A percentile compares a stretch with the other conserved stretches of the same genome.
These are phyloP conservation scores for Byasa hedistus DNA, from an alignment of 2,888 invertebrate species.

Conservation along the genomic window DNA sequence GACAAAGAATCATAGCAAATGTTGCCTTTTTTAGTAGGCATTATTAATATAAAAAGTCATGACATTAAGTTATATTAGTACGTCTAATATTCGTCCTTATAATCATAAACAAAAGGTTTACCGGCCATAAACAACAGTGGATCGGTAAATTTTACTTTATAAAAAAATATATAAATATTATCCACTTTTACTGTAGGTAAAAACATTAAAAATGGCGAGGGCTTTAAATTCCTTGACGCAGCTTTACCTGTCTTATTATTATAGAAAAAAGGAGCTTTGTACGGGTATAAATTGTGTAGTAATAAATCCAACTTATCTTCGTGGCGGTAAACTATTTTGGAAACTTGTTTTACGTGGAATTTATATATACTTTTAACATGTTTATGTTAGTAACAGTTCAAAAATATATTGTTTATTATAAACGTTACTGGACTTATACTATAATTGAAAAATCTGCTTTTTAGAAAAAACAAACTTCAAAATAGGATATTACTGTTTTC, in stretches of 20 bases:
- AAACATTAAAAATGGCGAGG: not conserved
- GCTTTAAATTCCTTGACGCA: conserved; percentile 17
- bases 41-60: too few species aligned
- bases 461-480: not conserved
- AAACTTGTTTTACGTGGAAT: too few species aligned
- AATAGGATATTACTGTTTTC: too few species aligned
- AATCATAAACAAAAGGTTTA: too few species aligned
- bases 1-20: too few species aligned
- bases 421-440: too few species aligned
- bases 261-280: conserved; percentile 15
- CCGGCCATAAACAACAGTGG: too few species aligned
- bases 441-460: not conserved
- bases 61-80: too few species aligned
- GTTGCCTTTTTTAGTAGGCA: too few species aligned
- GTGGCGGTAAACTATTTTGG: not conserved
- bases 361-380: not conserved
- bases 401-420: not conserved
- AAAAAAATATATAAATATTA: not conserved
- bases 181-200: not conserved
- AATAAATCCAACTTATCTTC: conserved; percentile 7
- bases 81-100: too few species aligned
- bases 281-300: conserved; percentile 14
- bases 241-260: conserved; percentile 16
- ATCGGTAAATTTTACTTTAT: too few species aligned
- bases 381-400: not conserved